phyloP scores from a whole-genome alignment of 2,888 invertebrate species.

The Aphrophora alni region DNA sequence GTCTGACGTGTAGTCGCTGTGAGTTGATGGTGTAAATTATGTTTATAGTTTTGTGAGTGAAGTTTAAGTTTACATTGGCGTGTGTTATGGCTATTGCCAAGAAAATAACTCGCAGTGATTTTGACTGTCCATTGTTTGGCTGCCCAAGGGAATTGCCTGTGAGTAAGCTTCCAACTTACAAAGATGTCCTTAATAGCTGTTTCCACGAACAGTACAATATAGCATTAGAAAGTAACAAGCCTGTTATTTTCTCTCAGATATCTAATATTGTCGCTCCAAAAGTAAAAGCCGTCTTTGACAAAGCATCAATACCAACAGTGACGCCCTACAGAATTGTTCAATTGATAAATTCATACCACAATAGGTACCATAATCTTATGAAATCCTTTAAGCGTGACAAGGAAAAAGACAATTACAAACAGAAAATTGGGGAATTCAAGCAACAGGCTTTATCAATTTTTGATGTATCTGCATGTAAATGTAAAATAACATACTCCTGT shows the following conservation, averaged over 20 bases:
- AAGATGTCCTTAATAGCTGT: slow-evolving; percentile 17
- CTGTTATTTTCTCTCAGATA: slow-evolving; percentile 17
- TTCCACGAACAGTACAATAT: slow-evolving; percentile 7
- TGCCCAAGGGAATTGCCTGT: neutral
- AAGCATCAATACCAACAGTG: slow-evolving; percentile 35
- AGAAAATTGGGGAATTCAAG: slow-evolving; percentile 14
- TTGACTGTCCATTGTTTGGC: slow-evolving; percentile 21
- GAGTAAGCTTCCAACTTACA: slow-evolving; percentile 15
- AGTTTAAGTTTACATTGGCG: neutral
- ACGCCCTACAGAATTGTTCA: slow-evolving; percentile 25
- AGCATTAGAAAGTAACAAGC: neutral
- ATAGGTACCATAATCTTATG: slow-evolving; percentile 17
- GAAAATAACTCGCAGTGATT: neutral
- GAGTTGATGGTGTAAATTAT: no score
- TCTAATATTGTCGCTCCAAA: neutral
- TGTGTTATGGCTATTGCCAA: slow-evolving; percentile 3
- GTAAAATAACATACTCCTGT: neutral
- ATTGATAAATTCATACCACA: slow-evolving; percentile 23
- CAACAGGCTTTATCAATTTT: slow-evolving; percentile 1
- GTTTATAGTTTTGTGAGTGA: no score
- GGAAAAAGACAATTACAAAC: slow-evolving; percentile 14
- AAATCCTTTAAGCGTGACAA: slow-evolving; percentile 27
- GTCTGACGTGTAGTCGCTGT: no score
- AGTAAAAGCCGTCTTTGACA: slow-evolving; percentile 27
- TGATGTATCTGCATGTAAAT: slow-evolving; percentile 19